Evolutionary conservation across 2,888 invertebrate species (phyloP).

Genomic region (Sclerodermus sp.): DNA sequence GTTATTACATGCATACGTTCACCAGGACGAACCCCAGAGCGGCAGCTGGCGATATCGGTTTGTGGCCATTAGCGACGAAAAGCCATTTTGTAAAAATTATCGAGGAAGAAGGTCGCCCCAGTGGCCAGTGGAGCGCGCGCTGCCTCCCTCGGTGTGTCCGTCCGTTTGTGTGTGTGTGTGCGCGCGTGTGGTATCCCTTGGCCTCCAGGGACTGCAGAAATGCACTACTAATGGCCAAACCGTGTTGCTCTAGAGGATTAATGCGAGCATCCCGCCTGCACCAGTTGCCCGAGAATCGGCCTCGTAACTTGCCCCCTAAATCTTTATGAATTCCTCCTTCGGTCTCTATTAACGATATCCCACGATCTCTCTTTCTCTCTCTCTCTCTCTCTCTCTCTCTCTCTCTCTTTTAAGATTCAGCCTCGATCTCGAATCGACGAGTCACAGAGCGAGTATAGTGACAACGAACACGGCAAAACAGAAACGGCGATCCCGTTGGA

Average conservation of each 20-base stretch:
- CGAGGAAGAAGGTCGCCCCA: constrained; percentile 27
- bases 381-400: no score
- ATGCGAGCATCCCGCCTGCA: constrained; percentile 31
- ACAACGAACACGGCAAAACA: no score
- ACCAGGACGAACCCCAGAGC: not conserved
- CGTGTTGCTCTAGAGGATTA: constrained; percentile 50
- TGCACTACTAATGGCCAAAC: constrained; percentile 49
- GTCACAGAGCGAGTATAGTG: no score
- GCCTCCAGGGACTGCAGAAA: constrained; percentile 46
- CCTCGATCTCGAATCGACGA: no score
- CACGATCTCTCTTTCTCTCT: no score
- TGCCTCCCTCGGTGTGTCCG: not conserved
- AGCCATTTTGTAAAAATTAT: constrained; percentile 43
- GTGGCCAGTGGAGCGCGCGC: not conserved
- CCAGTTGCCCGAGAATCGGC: not conserved
- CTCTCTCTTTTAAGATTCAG: no score
- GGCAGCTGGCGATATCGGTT: not conserved
- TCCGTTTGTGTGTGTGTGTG: no score
- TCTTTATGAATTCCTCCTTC: not conserved
- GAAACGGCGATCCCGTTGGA: no score
- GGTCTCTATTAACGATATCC: not conserved
- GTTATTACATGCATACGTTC: no score
- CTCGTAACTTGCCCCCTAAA: not conserved
- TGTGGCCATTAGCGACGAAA: constrained; percentile 20
- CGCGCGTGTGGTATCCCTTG: constrained; percentile 16